Evolutionary conservation across 2,888 invertebrate species (phyloP), one percentile per base, ranked within the genome.

Genomic region (Coleophora deauratella): DNA sequence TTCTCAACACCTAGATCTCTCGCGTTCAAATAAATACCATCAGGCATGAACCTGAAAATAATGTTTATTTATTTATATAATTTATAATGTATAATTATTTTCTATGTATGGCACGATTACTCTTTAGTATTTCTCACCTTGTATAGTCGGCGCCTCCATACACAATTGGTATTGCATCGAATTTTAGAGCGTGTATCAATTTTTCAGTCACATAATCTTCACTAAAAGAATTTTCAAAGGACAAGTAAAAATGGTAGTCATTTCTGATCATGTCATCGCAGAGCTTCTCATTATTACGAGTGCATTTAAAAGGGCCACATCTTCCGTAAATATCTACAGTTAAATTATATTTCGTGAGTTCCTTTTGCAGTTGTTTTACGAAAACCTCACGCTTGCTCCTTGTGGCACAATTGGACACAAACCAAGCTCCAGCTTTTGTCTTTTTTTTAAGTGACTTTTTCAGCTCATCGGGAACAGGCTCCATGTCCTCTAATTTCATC

Each of bases 91-190:
- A 14, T 10, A 2, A 30, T 9, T n/a, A 9, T 7, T 30, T 34
- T n/a, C n/a, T n/a, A n/a, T n/a, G n/a, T n/a, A n/a, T n/a, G n/a
- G n/a, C n/a, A n/a, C n/a, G n/a, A n/a, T n/a, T n/a, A n/a, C n/a
- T n/a, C n/a, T n/a, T n/a, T n/a, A n/a, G n/a, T n/a, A 21, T 6
- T 21, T 21, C 75, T 35, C 50, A 72, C 68, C 69, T 63, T 11
- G 56, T 64, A 63, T 90, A 91, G 66, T 90, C 87, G 39, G 87
- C 87, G 9, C 86, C 88, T 3, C 91, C 91, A 76, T 87, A 89
- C 7, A 90, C 90, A 14, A 91, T 84, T 1, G 91, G 91, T 3
- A 91, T 70, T n/a, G 89, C 78, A 54, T 88, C 77, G 64, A 88
- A 85, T 52, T 87, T 78, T 32, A 85, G 57, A 7, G 82, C 68